Percentiles rank a stretch among this genome's conserved stretches.
phyloP scores from a whole-genome alignment of 2,113 vertebrate species.

The Fregetta grallaria region DNA sequence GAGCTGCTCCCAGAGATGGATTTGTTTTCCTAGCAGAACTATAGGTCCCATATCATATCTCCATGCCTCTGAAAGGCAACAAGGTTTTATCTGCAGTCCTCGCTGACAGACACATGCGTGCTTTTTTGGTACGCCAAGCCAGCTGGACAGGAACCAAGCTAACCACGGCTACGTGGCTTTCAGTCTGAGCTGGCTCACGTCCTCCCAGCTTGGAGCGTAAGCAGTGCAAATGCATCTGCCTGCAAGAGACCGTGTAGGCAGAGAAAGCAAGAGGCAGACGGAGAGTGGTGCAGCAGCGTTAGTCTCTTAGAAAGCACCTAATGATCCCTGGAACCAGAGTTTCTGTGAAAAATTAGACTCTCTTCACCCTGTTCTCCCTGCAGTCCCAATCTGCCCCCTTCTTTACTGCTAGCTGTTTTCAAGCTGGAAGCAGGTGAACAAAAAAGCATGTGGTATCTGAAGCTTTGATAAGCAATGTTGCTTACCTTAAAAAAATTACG shows the following conservation, averaged over 20 bases:
- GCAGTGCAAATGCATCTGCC: background rate
- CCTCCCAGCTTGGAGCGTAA: background rate
- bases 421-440: background rate
- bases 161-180: background rate
- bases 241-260: background rate
- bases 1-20: background rate
- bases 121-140: accelerated
- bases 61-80: background rate
- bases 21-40: background rate
- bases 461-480: background rate
- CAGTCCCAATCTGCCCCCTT: background rate
- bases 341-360: background rate
- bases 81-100: background rate
- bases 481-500: background rate
- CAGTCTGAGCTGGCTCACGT: background rate
- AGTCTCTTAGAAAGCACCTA: background rate
- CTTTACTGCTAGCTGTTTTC: background rate
- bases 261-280: background rate
- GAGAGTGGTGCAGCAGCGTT: background rate
- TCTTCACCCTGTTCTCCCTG: background rate
- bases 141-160: background rate
- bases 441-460: background rate
- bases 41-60: background rate
- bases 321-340: background rate
- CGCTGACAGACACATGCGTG: accelerated